Percentiles rank a stretch among this genome's conserved stretches.
Evolutionary conservation across 2,113 vertebrate genomes (phyloP).

Genomic region (Ceratotherium simum): DNA sequence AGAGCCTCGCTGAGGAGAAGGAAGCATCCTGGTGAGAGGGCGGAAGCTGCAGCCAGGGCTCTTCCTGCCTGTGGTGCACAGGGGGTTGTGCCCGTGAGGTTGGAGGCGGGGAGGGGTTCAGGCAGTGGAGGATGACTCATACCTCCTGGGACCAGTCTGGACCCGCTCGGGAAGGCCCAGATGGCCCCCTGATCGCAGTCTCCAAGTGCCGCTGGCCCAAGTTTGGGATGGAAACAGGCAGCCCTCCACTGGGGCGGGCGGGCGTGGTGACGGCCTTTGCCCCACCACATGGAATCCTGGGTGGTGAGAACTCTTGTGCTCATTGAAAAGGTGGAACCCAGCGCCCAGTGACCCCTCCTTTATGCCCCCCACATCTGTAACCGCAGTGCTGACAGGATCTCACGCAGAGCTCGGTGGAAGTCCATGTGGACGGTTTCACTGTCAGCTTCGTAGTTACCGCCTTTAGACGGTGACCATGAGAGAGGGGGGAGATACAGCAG

Average conservation of each 20-base stretch:
- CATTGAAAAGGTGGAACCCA: neutral
- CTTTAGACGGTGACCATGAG: no score
- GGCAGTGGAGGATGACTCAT: neutral
- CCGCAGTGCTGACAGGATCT: neutral
- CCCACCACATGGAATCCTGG: neutral
- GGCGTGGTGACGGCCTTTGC: neutral
- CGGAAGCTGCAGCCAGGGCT: neutral
- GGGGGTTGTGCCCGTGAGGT: neutral
- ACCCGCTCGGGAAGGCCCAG: no score
- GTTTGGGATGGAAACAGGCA: neutral
- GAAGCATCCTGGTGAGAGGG: neutral
- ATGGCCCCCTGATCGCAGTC: fast-evolving
- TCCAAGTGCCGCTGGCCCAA: neutral
- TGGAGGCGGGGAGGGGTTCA: neutral
- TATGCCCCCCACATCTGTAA: neutral
- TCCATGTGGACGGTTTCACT: fast-evolving
- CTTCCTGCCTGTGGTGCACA: neutral
- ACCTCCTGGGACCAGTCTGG: neutral
- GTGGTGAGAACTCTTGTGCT: neutral
- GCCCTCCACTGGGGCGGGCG: neutral
- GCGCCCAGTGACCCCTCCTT: neutral
- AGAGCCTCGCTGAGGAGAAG: neutral
- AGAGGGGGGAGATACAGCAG: no score
- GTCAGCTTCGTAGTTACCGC: no score
- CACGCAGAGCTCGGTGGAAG: no score